Evolutionary conservation across 2,888 invertebrate genomes (phyloP), one percentile per base, ranked within the genome.

Genomic region (Lacanobia oleracea): DNA sequence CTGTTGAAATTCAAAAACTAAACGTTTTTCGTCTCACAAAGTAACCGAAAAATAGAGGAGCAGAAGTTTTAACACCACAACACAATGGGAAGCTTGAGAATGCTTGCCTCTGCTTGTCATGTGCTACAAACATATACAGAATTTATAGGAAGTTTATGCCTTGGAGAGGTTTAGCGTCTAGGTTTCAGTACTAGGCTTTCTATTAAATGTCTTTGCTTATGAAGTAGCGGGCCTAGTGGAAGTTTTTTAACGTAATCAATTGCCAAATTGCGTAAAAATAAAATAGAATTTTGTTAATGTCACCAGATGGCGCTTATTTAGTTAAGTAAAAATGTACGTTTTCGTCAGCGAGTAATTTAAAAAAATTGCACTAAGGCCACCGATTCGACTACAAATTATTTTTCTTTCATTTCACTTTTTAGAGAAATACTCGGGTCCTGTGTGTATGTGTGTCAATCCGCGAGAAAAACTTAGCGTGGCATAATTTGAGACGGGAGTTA

Each of bases 1-100:
- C 79, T 86, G 81, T 86, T 84, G 87, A 86, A 88, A 88, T 88
- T 88, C 82, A 87, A 87, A 87, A 88, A 89, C 86, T 86, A 86
- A 88, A 87, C 86, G 83, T 85, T 87, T 84, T 86, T 89, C 86
- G 86, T 84, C 84, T 77, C 82, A 80, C 83, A 81, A 86, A 85
- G 84, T 78, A 56, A 68, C 51, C 10, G 14, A 51, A 59, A 66
- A 88, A 65, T 45, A 48, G 27, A 75, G 8, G 0, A 66, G 16
- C 82, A 79, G 82, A 79, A 79, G 79, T 77, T 79, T 79, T 76
- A 79, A 73, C 62, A 54, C 48, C 53, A 9, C 48, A 21, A 37
- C 18, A 71, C 78, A 71, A 45, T 61, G 61, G n/a, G 14, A 7
- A 43, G 54, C 60, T 50, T 61, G 21, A 10, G 9, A 18, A 54